Base-by-base conservation (phyloP, 2,797 vertebrate genomes). In the Pagetopsis macropterus region DNA sequence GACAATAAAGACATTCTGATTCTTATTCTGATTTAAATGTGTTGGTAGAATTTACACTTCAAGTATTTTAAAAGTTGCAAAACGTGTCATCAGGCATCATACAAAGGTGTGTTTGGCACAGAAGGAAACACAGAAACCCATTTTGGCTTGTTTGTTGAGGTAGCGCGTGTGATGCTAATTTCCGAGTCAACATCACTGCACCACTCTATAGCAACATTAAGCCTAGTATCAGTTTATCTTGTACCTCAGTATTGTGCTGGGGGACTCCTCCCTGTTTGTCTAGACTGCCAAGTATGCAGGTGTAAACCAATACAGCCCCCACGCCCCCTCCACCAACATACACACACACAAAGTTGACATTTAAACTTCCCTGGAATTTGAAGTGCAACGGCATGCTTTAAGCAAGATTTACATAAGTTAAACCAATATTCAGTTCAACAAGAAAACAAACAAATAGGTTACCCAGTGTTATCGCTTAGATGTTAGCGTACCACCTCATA, bases 231-330 rank as follows among this genome's bases (percentile, higher is more conserved):
- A 61, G 58, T 83, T 78, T 63, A 76, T 81, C 73, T 62, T 78
- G 41, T 66, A 65, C 54, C 2, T n/a, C 62, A 60, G 77, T 46
- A 75, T 58, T 79, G 65, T 84, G 62, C 15, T 27, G 33, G 19
- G 17, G 37, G 23, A 37, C 78, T 75, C 81, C 83, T 82, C 75
- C 84, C 70, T 76, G 62, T 43, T 70, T 5, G 81, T 88, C 76
- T 87, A 84, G 86, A 86, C 84, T 68, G 84, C 84, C 84, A 93
- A 87, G 85, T 79, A 89, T 88, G 85, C 75, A 87, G 82, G 81
- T 88, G 79, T 89, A 88, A 89, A 85, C 86, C 83, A 88, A 89
- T 88, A 88, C 65, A 49, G 43, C 21, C 27, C 14, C 33, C 44
- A 12, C 4, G 2, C 15, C 54, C 12, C 9, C 13, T 21, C 13